Evolutionary conservation across 2,888 invertebrate genomes (phyloP), one percentile per base, ranked within the genome.

Genomic region (Baccha elongata): DNA sequence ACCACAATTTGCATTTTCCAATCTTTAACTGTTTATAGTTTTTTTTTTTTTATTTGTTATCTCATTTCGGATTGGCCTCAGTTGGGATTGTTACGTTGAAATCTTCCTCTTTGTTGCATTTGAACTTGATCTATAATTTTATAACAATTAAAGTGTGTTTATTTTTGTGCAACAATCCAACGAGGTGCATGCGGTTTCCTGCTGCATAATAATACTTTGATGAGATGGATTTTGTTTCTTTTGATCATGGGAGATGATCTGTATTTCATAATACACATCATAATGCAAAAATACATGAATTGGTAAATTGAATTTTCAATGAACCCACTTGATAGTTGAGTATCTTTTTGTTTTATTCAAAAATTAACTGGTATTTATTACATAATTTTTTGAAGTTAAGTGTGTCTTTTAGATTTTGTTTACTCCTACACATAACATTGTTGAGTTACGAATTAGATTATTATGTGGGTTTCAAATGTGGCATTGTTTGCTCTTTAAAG

Each of bases 71-170:
- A 79, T 72, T 68, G 53, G 68, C 60, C 44, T 79, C 60, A 62
- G 37, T 60, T 60, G 72, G 32, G 15, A 42, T 48, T 50, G 35
- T 23, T 42, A 37, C 37, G 42, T 21, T 21, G 42, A 13, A 13
- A 60, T 60, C 60, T 60, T 52, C 62, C 40, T 69, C 74, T 74
- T 44, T 42, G 55, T 37, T 60, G 46, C 65, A 60, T 58, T 75
- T 81, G 81, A 81, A 81, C 81, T 81, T 81, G 81, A 81, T 81
- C 81, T 60, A 71, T 71, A 55, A 65, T 71, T 75, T 74, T 55
- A 55, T 80, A 60, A 60, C 60, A 60, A 44, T 44, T 44, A 26
- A 44, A 60, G 44, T 40, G 37, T 15, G 8, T 64, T 21, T 46
- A n/a, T 29, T 42, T 42, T 19, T 44, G 60, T 60, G 44, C 42